A percentile compares a stretch with the other conserved stretches of the same genome.
These are phyloP conservation scores for Zaprionus obscuricornis DNA, from an alignment of 2,888 invertebrate species.

Conservation along the genomic window DNA sequence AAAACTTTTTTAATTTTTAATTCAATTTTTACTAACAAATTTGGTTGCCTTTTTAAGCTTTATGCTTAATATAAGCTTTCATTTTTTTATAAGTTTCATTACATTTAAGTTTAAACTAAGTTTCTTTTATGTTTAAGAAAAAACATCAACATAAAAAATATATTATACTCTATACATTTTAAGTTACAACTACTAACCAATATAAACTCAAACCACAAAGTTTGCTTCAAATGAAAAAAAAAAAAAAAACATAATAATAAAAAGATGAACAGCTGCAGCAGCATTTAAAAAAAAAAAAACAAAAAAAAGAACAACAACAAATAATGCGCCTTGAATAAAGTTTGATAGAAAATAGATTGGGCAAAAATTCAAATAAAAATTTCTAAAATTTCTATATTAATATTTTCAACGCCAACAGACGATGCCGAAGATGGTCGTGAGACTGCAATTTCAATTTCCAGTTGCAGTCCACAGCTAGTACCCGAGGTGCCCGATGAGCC, in stretches of 20 bases:
- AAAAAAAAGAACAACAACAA: conserved; percentile 38
- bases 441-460: conserved; percentile 81
- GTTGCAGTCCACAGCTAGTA: conserved; percentile 81
- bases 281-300: conserved; percentile 41
- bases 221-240: conserved; percentile 56
- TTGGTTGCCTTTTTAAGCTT: conserved; percentile 68
- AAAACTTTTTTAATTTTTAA: conserved; percentile 27
- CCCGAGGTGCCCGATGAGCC: conserved; percentile 85
- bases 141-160: conserved; percentile 22
- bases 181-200: conserved; percentile 68
- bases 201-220: conserved; percentile 65
- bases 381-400: conserved; percentile 16
- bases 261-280: conserved; percentile 50
- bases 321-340: conserved; percentile 45
- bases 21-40: conserved; percentile 64
- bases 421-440: conserved; percentile 81
- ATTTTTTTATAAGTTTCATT: conserved; percentile 60
- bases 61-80: conserved; percentile 60
- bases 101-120: conserved; percentile 48
- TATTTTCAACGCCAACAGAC: conserved; percentile 70
- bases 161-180: conserved; percentile 44
- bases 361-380: conserved; percentile 9
- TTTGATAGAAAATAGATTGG: conserved; percentile 13
- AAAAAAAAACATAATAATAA: conserved; percentile 16
- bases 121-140: conserved; percentile 45